A percentile compares a stretch with the other conserved stretches of the same genome.
Conservation (phyloP, 2,113 vertebrate species). For the Odontophorus gujanensis region DNA sequence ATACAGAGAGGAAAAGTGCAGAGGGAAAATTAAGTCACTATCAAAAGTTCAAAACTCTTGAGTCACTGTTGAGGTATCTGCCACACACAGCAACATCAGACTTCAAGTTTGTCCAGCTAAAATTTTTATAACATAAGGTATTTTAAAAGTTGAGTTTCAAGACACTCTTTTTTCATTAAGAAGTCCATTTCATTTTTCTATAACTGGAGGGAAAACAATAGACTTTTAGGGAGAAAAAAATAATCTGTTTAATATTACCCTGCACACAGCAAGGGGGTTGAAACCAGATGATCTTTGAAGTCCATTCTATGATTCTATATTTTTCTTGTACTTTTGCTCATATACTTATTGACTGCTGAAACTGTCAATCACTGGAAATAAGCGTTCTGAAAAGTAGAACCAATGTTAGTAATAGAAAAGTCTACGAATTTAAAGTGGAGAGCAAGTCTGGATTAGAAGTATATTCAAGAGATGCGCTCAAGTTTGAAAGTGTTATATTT, state of each 20-base stretch:
- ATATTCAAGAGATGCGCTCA: neutral
- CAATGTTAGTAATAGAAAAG: neutral
- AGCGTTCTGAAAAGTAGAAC: neutral
- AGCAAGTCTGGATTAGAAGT: neutral
- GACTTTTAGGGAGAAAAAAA: neutral
- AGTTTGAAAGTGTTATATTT: neutral
- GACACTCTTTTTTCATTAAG: neutral
- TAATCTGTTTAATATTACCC: neutral
- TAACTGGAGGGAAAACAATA: neutral
- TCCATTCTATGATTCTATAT: too few species aligned
- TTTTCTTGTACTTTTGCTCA: neutral
- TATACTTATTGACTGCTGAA: neutral
- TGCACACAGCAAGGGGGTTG: too few species aligned
- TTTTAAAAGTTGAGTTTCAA: neutral
- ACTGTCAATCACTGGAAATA: neutral
- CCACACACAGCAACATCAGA: fast-evolving
- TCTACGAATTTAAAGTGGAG: neutral
- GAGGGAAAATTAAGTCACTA: neutral
- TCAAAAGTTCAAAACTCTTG: conserved; percentile 2
- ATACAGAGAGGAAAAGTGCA: neutral
- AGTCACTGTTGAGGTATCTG: neutral
- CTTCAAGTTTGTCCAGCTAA: neutral
- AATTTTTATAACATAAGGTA: neutral
- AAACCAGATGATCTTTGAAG: too few species aligned
- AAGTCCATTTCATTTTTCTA: neutral